Percentiles rank a stretch among this genome's conserved stretches.
These are phyloP conservation scores for Adoxophyes honmai DNA, from an alignment of 1,140 invertebrate genomes.

Conservation along the genomic window DNA sequence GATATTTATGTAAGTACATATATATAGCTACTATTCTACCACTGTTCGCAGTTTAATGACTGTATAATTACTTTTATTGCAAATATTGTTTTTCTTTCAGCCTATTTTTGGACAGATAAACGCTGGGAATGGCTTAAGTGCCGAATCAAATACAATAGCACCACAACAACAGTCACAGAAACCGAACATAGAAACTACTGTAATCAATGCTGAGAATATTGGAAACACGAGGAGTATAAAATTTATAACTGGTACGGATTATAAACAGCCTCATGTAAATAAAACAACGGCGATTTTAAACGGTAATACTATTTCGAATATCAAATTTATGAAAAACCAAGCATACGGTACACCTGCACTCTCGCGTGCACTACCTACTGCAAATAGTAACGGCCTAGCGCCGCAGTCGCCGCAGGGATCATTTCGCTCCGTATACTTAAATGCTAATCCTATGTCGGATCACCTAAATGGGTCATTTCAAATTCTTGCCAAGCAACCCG, in stretches of 20 bases:
- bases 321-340: background rate
- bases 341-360: background rate
- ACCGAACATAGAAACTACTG: background rate
- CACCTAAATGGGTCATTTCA: background rate
- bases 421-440: too few relatives aligned
- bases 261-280: background rate
- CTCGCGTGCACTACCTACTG: background rate
- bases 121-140: background rate
- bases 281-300: background rate
- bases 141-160: background rate
- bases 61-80: too few relatives aligned
- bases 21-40: too few relatives aligned
- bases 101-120: background rate
- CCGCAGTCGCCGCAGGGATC: too few relatives aligned
- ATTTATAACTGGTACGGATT: background rate
- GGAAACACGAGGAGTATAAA: background rate
- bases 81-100: background rate
- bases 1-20: too few relatives aligned
- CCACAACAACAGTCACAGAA: constrained; percentile 3
- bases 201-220: background rate
- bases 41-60: too few relatives aligned
- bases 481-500: background rate
- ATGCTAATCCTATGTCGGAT: background rate
- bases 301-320: background rate
- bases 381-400: background rate